These are phyloP conservation scores for Oxyteleia sp. DNA, from an alignment of 2,888 invertebrate genomes.

Conservation along the genomic window DNA sequence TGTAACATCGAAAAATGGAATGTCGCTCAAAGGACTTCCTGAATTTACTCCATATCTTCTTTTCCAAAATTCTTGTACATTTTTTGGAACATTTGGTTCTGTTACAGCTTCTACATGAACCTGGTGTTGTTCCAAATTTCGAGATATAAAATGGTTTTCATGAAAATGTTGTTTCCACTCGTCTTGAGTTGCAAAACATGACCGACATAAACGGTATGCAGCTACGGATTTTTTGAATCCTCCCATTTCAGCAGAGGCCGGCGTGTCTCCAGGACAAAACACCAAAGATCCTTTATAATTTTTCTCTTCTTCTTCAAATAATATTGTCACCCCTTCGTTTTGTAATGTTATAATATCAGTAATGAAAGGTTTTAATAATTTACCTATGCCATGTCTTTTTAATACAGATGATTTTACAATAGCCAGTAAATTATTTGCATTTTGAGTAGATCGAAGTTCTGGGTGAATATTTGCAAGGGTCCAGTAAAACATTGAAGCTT, in stretches of 20 bases:
- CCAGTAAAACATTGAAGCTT: conserved; percentile 17
- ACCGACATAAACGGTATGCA: conserved; percentile 26
- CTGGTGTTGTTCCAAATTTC: conserved; percentile 39
- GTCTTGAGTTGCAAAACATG: conserved; percentile 15
- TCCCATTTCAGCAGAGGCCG: conserved; percentile 15
- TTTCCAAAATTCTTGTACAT: conserved; percentile 51
- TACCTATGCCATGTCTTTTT: conserved; percentile 53
- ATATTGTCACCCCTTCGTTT: conserved; percentile 56
- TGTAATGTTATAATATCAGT: conserved; percentile 54
- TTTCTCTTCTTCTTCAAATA: conserved; percentile 7
- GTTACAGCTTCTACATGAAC: conserved; percentile 30
- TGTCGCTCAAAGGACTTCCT: conserved; percentile 19
- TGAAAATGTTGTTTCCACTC: conserved; percentile 36
- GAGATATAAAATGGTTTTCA: conserved; percentile 28
- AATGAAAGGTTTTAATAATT: conserved; percentile 66
- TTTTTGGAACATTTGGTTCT: conserved; percentile 2
- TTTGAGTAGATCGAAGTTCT: conserved; percentile 4
- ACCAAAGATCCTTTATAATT: conserved; percentile 38
- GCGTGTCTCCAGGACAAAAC: conserved; percentile 64
- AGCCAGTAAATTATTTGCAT: not conserved
- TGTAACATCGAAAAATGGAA: conserved; percentile 44
- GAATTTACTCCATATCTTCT: conserved; percentile 59
- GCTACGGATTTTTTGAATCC: conserved; percentile 26
- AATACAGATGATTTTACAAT: conserved; percentile 9
- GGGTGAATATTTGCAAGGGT: conserved; percentile 24